A percentile compares a stretch with the other conserved stretches of the same genome.
These are phyloP conservation scores for Xanthia togata DNA, from an alignment of 2,888 invertebrate species.

Conservation along the genomic window DNA sequence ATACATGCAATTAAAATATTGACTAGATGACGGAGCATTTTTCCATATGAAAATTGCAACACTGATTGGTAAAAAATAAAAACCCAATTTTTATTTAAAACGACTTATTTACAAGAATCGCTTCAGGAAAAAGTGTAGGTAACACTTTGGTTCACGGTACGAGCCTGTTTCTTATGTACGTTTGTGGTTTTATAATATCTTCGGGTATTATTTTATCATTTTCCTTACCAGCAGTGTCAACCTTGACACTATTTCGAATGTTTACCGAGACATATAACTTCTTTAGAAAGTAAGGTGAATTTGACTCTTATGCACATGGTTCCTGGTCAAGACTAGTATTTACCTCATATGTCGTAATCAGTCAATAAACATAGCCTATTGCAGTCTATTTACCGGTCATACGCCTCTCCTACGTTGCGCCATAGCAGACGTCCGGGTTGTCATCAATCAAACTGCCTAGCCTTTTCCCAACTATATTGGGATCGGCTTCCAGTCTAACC, in stretches of 20 bases:
- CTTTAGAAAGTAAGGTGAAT: conserved; percentile 16
- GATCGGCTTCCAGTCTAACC: too few species aligned
- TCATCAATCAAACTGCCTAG: too few species aligned
- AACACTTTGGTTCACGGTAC: conserved; percentile 37
- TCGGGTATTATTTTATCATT: conserved; percentile 19
- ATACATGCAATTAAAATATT: not conserved
- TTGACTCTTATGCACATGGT: not conserved
- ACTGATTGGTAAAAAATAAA: conserved; percentile 1
- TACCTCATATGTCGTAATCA: conserved; percentile 9
- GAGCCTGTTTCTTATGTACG: conserved; percentile 1
- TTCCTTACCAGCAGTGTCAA: conserved; percentile 21
- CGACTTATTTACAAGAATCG: conserved; percentile 32
- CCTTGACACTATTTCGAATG: conserved; percentile 37
- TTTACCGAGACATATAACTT: not conserved
- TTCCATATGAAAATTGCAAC: not conserved
- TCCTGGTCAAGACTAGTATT: conserved; percentile 12
- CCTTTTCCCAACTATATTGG: too few species aligned
- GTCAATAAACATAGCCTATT: not conserved
- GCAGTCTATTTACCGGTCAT: not conserved
- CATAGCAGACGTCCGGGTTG: too few species aligned
- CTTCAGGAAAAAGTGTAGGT: conserved; percentile 40
- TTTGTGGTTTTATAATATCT: conserved; percentile 25
- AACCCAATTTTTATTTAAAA: conserved; percentile 14
- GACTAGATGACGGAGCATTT: not conserved
- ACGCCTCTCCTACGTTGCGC: not conserved